phyloP scores from a whole-genome alignment of 92 coral and sea anemone genomes.

The Zoanthus solanderi region DNA sequence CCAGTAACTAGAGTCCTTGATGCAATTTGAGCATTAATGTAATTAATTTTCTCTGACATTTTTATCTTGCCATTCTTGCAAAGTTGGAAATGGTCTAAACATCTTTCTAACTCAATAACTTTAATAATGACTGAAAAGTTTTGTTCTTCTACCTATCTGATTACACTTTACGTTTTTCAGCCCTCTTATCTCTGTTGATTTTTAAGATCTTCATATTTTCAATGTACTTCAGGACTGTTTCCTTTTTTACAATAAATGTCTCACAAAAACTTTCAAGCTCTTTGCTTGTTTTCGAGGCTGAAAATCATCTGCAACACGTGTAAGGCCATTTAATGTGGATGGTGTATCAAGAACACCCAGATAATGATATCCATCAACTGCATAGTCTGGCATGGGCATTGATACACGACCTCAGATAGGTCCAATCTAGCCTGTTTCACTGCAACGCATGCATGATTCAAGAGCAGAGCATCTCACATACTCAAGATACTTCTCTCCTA shows the following conservation, averaged over 20 bases:
- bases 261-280: slow-evolving; percentile 21
- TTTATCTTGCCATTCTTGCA: not conserved
- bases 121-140: not conserved
- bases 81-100: slow-evolving; percentile 15
- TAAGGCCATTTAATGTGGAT: not conserved
- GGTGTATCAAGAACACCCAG: slow-evolving; percentile 28
- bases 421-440: slow-evolving; percentile 1
- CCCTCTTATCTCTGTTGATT: slow-evolving; percentile 31
- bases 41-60: slow-evolving; percentile 18
- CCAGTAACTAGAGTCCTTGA: slow-evolving; percentile 8
- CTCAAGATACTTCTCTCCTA: slow-evolving; percentile 8
- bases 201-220: slow-evolving; percentile 29
- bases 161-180: slow-evolving; percentile 18
- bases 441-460: not conserved
- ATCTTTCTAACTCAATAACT: slow-evolving; percentile 28
- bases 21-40: slow-evolving; percentile 27
- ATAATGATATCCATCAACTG: slow-evolving; percentile 33
- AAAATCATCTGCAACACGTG: slow-evolving; percentile 36
- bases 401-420: slow-evolving; percentile 26
- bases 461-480: slow-evolving; percentile 9
- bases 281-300: slow-evolving; percentile 56
- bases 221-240: slow-evolving; percentile 23
- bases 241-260: slow-evolving; percentile 41
- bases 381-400: slow-evolving; percentile 44
- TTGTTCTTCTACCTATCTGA: slow-evolving; percentile 15